A percentile compares a stretch with the other conserved stretches of the same genome.
Conservation (phyloP, 1,140 invertebrate species). For the Papilio machaon region DNA sequence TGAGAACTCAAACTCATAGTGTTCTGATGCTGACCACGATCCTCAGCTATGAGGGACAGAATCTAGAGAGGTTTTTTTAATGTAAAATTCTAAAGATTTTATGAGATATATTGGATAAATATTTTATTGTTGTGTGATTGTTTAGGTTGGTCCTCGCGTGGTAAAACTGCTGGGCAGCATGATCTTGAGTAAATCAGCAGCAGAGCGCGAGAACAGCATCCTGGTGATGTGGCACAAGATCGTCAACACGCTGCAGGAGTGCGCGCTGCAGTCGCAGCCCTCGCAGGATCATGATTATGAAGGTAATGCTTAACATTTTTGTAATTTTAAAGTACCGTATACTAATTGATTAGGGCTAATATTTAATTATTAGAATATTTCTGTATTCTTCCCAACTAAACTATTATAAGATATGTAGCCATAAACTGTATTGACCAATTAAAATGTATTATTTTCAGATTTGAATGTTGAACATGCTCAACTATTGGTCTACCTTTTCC, state of each 20-base stretch:
- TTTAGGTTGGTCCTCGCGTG: conserved; percentile 93
- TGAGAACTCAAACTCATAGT: too few relatives aligned
- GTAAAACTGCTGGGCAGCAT: conserved; percentile 89
- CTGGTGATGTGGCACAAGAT: conserved; percentile 95
- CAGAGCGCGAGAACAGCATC: conserved; percentile 93
- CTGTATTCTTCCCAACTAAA: background rate
- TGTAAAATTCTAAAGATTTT: too few relatives aligned
- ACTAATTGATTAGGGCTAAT: too few relatives aligned
- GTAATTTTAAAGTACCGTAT: too few relatives aligned
- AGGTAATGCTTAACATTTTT: conserved; percentile 71
- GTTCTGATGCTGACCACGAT: too few relatives aligned
- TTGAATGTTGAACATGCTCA: conserved; percentile 98
- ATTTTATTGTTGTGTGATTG: conserved; percentile 72
- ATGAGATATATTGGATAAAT: background rate
- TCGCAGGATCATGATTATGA: conserved; percentile 86
- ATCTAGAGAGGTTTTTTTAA: too few relatives aligned
- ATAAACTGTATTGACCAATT: background rate
- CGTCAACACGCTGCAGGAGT: conserved; percentile 92
- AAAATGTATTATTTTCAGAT: conserved; percentile 83
- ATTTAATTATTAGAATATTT: too few relatives aligned
- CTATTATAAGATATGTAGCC: too few relatives aligned
- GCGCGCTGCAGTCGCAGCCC: conserved; percentile 84
- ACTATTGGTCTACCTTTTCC: conserved; percentile 95
- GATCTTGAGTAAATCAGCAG: conserved; percentile 89
- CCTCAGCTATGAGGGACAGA: too few relatives aligned